Conservation (phyloP, 92 coral and sea anemone genomes). For the Porites rus region DNA sequence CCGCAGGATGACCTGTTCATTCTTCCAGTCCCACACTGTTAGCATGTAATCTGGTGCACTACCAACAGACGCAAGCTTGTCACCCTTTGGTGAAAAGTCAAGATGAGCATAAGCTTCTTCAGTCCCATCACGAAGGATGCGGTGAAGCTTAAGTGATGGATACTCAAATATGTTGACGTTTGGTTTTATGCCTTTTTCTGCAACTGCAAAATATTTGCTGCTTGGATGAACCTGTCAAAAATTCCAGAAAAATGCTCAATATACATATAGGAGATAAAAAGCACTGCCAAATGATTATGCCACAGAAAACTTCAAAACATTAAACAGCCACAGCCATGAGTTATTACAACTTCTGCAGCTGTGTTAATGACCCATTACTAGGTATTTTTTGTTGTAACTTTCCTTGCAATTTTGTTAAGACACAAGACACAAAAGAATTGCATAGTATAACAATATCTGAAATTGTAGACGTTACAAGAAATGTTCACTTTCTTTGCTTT, state of each 20-base stretch:
- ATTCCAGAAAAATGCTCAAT: neutral
- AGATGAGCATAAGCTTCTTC: slow-evolving; percentile 94
- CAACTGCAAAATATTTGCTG: slow-evolving; percentile 96
- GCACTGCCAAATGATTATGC: too few species aligned
- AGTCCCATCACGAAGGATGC: slow-evolving; percentile 96
- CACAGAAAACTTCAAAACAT: too few species aligned
- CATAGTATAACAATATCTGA: too few species aligned
- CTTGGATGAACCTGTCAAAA: slow-evolving; percentile 90
- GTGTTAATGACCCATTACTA: too few species aligned
- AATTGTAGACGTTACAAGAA: too few species aligned
- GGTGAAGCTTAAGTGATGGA: slow-evolving; percentile 93
- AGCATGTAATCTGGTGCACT: slow-evolving; percentile 97
- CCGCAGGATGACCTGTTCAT: slow-evolving; percentile 86
- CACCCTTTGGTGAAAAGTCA: slow-evolving; percentile 95
- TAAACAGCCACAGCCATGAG: too few species aligned
- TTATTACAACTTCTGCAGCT: too few species aligned
- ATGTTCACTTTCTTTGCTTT: too few species aligned
- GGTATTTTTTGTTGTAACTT: too few species aligned
- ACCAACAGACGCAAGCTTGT: slow-evolving; percentile 96
- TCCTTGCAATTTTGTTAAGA: too few species aligned
- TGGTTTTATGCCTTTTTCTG: slow-evolving; percentile 96
- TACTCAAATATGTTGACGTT: slow-evolving; percentile 94
- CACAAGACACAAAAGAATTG: too few species aligned
- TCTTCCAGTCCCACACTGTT: slow-evolving; percentile 99
- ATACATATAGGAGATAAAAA: neutral